phyloP scores from a whole-genome alignment of 2,888 invertebrate species.

The Xylota sylvarum region DNA sequence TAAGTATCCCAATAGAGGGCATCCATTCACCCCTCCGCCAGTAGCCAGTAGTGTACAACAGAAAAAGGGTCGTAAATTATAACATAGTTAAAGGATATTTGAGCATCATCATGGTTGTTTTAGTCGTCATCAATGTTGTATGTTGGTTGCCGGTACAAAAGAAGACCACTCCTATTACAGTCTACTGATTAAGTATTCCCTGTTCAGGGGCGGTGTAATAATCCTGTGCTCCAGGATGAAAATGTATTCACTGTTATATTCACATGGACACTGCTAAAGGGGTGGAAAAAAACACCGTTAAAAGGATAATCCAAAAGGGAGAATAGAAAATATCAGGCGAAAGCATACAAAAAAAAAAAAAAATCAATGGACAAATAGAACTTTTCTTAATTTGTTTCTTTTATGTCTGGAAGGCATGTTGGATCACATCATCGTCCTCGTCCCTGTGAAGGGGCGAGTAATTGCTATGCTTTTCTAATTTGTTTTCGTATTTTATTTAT shows the following conservation, averaged over 20 bases:
- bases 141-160: constrained; percentile 19
- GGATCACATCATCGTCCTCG: constrained; percentile 56
- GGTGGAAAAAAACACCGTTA: constrained; percentile 12
- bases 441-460: constrained; percentile 11
- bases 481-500: constrained; percentile 52
- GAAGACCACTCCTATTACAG: constrained; percentile 35
- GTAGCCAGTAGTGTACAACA: constrained; percentile 6
- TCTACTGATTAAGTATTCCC: constrained; percentile 59
- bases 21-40: constrained; percentile 13
- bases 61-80: constrained; percentile 61
- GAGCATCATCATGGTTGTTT: constrained; percentile 57
- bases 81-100: constrained; percentile 63
- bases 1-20: constrained; percentile 53
- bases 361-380: constrained; percentile 56
- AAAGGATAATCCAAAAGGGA: constrained; percentile 62
- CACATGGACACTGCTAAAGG: constrained; percentile 25
- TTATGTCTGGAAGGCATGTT: constrained; percentile 64
- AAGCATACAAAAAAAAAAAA: constrained; percentile 17
- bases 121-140: constrained; percentile 49
- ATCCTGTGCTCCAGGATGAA: constrained; percentile 32
- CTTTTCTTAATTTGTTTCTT: constrained; percentile 72
- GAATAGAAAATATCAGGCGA: constrained; percentile 4
- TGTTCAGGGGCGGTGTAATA: constrained; percentile 48
- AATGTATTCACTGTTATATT: constrained; percentile 15
- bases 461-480: constrained; percentile 56